Percentiles rank a stretch among this genome's conserved stretches.
Conservation (phyloP, 1,140 invertebrate genomes). For the Radopholus similis region DNA sequence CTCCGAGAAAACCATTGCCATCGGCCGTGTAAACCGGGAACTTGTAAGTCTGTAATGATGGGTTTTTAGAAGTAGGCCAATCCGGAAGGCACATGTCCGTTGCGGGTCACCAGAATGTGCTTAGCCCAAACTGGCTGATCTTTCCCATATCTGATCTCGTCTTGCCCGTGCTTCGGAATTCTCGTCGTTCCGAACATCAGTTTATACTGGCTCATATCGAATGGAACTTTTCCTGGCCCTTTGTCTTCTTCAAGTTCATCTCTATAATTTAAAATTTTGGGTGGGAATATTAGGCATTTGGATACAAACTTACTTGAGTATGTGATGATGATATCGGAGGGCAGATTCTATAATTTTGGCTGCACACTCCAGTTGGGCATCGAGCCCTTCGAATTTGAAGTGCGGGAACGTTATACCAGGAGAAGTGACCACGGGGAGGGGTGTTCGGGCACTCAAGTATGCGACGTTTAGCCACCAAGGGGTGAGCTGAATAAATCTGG, state of each 20-base stretch:
- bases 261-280: slow-evolving; percentile 27
- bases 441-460: slow-evolving; percentile 47
- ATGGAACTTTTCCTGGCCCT: slow-evolving; percentile 40
- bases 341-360: slow-evolving; percentile 53
- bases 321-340: slow-evolving; percentile 45
- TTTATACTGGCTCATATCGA: slow-evolving; percentile 59
- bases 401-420: slow-evolving; percentile 53
- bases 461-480: slow-evolving; percentile 58
- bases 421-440: slow-evolving; percentile 52
- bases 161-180: slow-evolving; percentile 40
- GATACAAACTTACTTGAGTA: slow-evolving; percentile 37
- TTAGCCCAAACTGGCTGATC: slow-evolving; percentile 15
- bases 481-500: slow-evolving; percentile 43
- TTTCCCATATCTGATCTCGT: slow-evolving; percentile 41
- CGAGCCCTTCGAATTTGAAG: slow-evolving; percentile 31
- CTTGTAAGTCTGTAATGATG: slow-evolving; percentile 46
- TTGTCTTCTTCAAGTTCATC: slow-evolving; percentile 41
- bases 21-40: slow-evolving; percentile 49
- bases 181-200: slow-evolving; percentile 55
- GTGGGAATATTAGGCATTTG: background rate
- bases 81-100: slow-evolving; percentile 49
- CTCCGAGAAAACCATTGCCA: slow-evolving; percentile 30
- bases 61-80: background rate
- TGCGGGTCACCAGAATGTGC: slow-evolving; percentile 49
- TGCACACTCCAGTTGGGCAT: slow-evolving; percentile 51